Base-by-base conservation (phyloP, 30 jellyfish, hydroid and myxozoan genomes). In the Turritopsis rubra region DNA sequence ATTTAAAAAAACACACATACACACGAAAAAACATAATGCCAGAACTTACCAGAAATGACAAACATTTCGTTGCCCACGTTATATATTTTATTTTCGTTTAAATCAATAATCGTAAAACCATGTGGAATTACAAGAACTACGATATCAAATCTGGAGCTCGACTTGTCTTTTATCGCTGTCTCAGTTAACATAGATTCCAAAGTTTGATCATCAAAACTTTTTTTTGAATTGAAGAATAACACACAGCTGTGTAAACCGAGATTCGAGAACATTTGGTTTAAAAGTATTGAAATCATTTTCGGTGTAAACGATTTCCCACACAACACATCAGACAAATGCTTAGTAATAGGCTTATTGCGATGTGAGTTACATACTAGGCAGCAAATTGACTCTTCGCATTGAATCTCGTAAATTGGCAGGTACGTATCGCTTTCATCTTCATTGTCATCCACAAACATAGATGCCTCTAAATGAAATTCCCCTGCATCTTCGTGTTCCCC, bases 401-500 rank as follows among this genome's bases (percentile, higher is more conserved):
- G 76, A 66, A 66, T 66, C 29, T 66, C 76, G 17, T 66, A 66
- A 1, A 66, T 26, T n/a, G n/a, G n/a, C n/a, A n/a, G n/a, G n/a
- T n/a, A n/a, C 8, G 29, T 21, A 21, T 9, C 8, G 29, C 76
- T 66, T 21, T 66, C 76, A 7, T 66, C 76, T 66, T 66, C 76
- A 66, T 66, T 66, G 76, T 9, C 8, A 66, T 66, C 76, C 76
- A 66, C 76, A 26, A 66, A 66, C 76, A 66, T 66, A 1, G 76
- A 66, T 21, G 76, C 76, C 27, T 3, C 76, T 66, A 66, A 66
- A 66, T 66, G 76, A 26, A 66, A 66, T 17, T 66, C 76, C 29
- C 76, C 76, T 66, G 76, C 76, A 66, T 66, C 76, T 66, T 66
- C 76, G 29, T 66, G 76, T 66, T 26, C 8, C 17, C 76, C 76